Evolutionary conservation across 2,113 vertebrate species (phyloP), one percentile per base, ranked within the genome.

Genomic region (Hassar affinis): DNA sequence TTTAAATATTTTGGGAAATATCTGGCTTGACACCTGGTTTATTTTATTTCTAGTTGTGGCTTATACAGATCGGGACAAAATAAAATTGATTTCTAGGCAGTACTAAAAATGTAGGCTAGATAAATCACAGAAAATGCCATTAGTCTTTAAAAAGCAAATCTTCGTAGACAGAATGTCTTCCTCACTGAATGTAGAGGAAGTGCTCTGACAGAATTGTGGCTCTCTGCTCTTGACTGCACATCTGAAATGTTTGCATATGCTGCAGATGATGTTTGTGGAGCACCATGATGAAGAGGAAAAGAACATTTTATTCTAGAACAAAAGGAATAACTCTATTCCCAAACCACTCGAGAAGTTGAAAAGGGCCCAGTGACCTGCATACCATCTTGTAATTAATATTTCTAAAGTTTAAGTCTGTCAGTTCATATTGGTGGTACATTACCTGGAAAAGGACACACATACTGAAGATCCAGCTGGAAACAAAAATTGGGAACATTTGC

Each of bases 301-400:
- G 35, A 76, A 71, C 57, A 75, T 18, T 54, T 62, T 82, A 75
- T 82, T 52, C 75, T 78, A 52, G 79, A 83, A 76, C 62, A 68
- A 51, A 59, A 84, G 51, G 27, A 75, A 61, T 87, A 61, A 89
- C 78, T 79, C 82, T 87, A 85, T 87, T 79, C 68, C 47, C 33
- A 62, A 85, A 77, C 81, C 68, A 82, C 47, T 14, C 38, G 59
- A 82, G 74, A 68, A 81, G 42, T 64, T 74, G 68, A 85, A 78
- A 72, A 77, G 68, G 30, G 27, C 79, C 54, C 83, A 85, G 66
- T 64, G 82, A 87, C 81, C 88, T 87, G 85, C 78, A 49, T 74
- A 59, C 42, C 56, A 64, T 80, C 68, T 76, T 85, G 81, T 75
- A 86, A 77, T 88, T 81, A 86, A 86, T 80, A 83, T 45, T 18